Conservation (phyloP, 2,113 vertebrate genomes). For the Mesocricetus auratus region DNA sequence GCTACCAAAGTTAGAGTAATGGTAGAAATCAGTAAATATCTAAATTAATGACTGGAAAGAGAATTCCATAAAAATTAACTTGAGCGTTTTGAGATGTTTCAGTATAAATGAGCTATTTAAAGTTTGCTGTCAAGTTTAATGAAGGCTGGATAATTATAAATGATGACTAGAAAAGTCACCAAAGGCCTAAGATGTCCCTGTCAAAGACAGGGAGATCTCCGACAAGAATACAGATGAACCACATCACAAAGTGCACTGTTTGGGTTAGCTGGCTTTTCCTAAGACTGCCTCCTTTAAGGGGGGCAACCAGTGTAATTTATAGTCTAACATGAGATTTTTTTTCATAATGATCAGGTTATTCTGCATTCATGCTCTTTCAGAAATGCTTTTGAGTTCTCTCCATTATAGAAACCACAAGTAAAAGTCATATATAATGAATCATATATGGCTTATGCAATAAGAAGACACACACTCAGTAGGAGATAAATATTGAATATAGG, state of each 20-base stretch:
- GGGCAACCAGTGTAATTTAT: constrained; percentile 46
- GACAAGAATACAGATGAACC: background rate
- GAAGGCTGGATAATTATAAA: constrained; percentile 33
- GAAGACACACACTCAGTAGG: constrained; percentile 15
- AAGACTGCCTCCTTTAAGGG: constrained; percentile 36
- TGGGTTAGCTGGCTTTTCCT: constrained; percentile 6
- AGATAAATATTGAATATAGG: background rate
- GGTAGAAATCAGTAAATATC: constrained; percentile 47
- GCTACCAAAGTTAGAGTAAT: background rate
- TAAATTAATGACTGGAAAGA: constrained; percentile 50
- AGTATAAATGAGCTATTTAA: constrained; percentile 34
- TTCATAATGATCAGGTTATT: background rate
- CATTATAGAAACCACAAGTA: background rate
- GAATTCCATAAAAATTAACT: constrained; percentile 54
- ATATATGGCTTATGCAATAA: constrained; percentile 6
- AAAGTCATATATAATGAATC: constrained; percentile 21
- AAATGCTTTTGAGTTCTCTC: constrained; percentile 61
- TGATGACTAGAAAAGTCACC: background rate
- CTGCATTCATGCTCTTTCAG: constrained; percentile 38
- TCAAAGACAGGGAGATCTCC: background rate
- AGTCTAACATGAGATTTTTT: constrained; percentile 28
- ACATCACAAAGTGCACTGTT: background rate
- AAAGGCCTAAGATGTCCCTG: background rate
- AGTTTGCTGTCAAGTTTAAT: constrained; percentile 18
- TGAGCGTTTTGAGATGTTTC: constrained; percentile 35